Percentiles rank a stretch among this genome's conserved stretches.
Conservation (phyloP, 2,888 invertebrate species). For the Pachymerium ferrugineum region DNA sequence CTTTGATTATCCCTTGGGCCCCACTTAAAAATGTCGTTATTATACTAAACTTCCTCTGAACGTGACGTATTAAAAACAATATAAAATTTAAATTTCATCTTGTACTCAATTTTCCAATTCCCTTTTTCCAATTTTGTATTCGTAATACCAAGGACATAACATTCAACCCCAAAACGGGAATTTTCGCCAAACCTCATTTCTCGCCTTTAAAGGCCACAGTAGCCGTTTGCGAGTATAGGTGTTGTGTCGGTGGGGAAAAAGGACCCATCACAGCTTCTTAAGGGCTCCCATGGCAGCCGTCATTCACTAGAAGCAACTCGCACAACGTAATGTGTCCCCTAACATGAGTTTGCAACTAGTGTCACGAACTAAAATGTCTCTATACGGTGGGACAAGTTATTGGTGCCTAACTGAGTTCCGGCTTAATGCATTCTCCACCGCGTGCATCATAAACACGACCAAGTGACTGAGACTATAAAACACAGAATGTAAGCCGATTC, state of each 20-base stretch:
- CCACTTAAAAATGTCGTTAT: too few relatives aligned
- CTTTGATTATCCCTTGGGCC: too few relatives aligned
- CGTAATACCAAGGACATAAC: too few relatives aligned
- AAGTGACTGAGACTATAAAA: conserved; percentile 14
- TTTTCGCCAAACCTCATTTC: background rate
- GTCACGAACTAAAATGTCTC: conserved; percentile 23
- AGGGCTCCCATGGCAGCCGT: background rate
- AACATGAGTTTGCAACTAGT: conserved; percentile 27
- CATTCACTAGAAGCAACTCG: conserved; percentile 1
- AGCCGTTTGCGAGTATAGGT: conserved; percentile 6
- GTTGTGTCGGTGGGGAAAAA: conserved; percentile 21
- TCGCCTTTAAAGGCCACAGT: background rate
- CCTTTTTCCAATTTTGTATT: too few relatives aligned
- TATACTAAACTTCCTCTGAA: too few relatives aligned
- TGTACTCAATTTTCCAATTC: too few relatives aligned
- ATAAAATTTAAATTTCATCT: too few relatives aligned
- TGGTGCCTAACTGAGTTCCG: conserved; percentile 20
- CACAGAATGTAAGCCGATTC: conserved; percentile 11
- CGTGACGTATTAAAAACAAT: too few relatives aligned
- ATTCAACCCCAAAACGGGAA: too few relatives aligned
- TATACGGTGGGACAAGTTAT: background rate
- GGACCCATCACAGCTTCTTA: conserved; percentile 14
- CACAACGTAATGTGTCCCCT: conserved; percentile 20
- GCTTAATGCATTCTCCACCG: conserved; percentile 12
- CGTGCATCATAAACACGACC: conserved; percentile 9